These are phyloP conservation scores for Alauda arvensis DNA, from an alignment of 2,797 vertebrate genomes.

Conservation along the genomic window DNA sequence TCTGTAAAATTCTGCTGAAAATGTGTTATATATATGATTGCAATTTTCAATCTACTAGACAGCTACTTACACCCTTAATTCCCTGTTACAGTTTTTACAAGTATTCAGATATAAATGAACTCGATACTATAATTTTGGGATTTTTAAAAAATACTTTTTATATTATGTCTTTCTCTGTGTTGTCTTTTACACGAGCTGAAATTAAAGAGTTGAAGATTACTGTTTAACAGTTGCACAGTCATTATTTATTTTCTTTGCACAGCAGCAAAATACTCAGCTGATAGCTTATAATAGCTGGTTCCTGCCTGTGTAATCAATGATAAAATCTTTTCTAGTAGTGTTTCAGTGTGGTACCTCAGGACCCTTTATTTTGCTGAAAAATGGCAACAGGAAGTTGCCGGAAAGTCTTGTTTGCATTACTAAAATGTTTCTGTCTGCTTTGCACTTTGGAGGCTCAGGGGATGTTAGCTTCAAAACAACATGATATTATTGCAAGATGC, in stretches of 20 bases:
- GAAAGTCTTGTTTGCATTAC: slow-evolving; percentile 71
- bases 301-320: slow-evolving; percentile 29
- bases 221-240: slow-evolving; percentile 24
- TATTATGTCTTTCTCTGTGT: background rate
- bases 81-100: background rate
- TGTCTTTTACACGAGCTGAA: slow-evolving; percentile 33
- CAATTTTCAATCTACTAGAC: slow-evolving; percentile 5
- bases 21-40: background rate
- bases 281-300: slow-evolving; percentile 29
- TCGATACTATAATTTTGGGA: background rate
- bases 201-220: slow-evolving; percentile 45
- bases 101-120: background rate
- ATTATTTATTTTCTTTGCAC: slow-evolving; percentile 51
- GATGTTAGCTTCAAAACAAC: slow-evolving; percentile 42
- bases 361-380: slow-evolving; percentile 60
- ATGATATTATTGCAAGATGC: slow-evolving; percentile 56
- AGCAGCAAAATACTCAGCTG: slow-evolving; percentile 32
- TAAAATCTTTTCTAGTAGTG: slow-evolving; percentile 51
- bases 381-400: slow-evolving; percentile 75
- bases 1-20: slow-evolving; percentile 43
- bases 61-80: slow-evolving; percentile 17
- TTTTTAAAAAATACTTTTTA: slow-evolving; percentile 16
- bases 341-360: slow-evolving; percentile 42
- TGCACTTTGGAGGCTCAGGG: slow-evolving; percentile 54
- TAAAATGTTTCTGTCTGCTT: slow-evolving; percentile 66